phyloP scores from a whole-genome alignment of 2,113 vertebrate species.

The Calcarius ornatus region DNA sequence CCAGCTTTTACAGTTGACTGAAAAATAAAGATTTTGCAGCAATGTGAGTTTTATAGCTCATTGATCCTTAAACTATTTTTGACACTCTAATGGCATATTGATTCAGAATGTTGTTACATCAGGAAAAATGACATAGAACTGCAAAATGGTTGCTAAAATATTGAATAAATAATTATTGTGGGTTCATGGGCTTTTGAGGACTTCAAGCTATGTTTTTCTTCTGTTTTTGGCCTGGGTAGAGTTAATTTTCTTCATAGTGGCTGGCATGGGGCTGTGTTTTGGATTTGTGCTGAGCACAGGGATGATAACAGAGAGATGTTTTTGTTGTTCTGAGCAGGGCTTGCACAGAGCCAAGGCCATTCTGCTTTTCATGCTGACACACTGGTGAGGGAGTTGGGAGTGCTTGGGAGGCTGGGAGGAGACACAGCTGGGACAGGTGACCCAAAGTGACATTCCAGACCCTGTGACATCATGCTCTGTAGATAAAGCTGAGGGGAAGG shows the following conservation, averaged over 20 bases:
- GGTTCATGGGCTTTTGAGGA: neutral
- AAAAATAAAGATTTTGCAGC: neutral
- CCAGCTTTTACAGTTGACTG: neutral
- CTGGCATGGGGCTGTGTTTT: neutral
- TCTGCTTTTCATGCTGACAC: neutral
- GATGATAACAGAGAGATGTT: neutral
- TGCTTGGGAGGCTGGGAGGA: neutral
- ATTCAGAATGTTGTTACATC: neutral
- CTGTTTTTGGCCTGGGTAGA: neutral
- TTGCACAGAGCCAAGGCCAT: neutral
- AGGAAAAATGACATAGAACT: neutral
- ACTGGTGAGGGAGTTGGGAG: fast-evolving
- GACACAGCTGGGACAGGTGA: neutral
- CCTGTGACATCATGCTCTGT: fast-evolving
- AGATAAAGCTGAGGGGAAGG: neutral
- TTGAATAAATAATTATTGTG: neutral
- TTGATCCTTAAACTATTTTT: neutral
- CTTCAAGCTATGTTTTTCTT: neutral
- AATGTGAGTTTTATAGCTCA: neutral
- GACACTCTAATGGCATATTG: neutral
- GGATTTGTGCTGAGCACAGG: neutral
- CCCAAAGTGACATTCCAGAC: neutral
- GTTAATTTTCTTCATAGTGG: neutral
- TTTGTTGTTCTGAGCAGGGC: neutral
- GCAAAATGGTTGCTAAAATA: neutral